Evolutionary conservation across 2,113 vertebrate species (phyloP).

Genomic region (Oenanthe melanoleuca): DNA sequence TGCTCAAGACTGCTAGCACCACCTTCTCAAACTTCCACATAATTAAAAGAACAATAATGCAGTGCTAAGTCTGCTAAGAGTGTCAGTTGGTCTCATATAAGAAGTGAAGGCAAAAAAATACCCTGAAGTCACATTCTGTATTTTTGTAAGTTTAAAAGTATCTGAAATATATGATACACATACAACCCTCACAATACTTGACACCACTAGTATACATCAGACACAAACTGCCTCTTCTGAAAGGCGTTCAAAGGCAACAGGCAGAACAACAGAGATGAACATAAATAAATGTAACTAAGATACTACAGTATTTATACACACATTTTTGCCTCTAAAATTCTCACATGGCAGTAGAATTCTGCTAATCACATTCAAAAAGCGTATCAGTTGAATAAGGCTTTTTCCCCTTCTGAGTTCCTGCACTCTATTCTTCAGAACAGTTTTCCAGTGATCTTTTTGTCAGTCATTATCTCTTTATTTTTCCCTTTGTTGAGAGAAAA

Average conservation of each 20-base stretch:
- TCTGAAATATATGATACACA: neutral
- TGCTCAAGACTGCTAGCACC: neutral
- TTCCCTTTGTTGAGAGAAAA: neutral
- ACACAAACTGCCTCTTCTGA: neutral
- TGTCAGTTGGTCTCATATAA: neutral
- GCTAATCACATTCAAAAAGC: neutral
- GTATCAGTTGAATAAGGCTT: accelerated
- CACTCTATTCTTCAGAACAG: neutral
- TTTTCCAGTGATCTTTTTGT: neutral
- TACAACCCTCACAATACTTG: neutral
- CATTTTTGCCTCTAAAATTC: neutral
- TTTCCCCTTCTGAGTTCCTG: neutral
- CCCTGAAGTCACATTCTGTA: neutral
- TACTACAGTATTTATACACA: neutral
- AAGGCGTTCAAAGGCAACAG: neutral
- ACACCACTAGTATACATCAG: neutral
- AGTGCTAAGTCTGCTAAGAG: neutral
- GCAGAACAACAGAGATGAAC: neutral
- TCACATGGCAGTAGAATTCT: neutral
- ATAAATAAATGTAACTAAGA: neutral
- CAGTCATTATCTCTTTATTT: neutral
- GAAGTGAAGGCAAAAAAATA: neutral
- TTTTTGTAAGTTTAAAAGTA: neutral
- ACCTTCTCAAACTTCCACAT: neutral
- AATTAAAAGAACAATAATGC: neutral